Conservation (phyloP, 2,113 vertebrate species). For the Scopus umbretta region DNA sequence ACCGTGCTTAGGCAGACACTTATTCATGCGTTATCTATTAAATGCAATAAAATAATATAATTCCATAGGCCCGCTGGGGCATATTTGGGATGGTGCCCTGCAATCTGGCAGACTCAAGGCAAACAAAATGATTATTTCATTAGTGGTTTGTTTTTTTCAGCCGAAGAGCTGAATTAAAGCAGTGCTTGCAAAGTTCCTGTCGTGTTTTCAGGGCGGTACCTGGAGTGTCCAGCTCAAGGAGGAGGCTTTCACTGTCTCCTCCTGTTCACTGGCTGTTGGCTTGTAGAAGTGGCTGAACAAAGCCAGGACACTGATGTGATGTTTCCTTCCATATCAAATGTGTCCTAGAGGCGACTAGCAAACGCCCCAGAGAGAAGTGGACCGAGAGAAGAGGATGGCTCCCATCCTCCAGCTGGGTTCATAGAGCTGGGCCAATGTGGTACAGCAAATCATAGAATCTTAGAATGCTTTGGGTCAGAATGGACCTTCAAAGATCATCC, state of each 20-base stretch:
- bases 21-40: neutral
- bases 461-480: neutral
- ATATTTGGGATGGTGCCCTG: neutral
- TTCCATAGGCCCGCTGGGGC: neutral
- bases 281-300: neutral
- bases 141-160: neutral
- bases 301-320: neutral
- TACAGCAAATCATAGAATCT: neutral
- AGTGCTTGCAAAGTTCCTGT: neutral
- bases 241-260: neutral
- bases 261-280: fast-evolving
- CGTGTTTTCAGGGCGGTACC: neutral
- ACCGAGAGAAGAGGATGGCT: neutral
- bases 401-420: neutral
- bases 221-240: neutral
- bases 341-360: neutral
- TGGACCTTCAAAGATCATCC: neutral
- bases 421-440: neutral
- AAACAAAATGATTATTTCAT: neutral
- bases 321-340: neutral
- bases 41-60: neutral
- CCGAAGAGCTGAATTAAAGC: neutral
- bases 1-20: neutral
- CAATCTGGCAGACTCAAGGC: neutral
- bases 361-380: neutral